Base-by-base conservation (phyloP, 2,113 vertebrate species). In the Sinocyclocheilus rhinocerous region DNA sequence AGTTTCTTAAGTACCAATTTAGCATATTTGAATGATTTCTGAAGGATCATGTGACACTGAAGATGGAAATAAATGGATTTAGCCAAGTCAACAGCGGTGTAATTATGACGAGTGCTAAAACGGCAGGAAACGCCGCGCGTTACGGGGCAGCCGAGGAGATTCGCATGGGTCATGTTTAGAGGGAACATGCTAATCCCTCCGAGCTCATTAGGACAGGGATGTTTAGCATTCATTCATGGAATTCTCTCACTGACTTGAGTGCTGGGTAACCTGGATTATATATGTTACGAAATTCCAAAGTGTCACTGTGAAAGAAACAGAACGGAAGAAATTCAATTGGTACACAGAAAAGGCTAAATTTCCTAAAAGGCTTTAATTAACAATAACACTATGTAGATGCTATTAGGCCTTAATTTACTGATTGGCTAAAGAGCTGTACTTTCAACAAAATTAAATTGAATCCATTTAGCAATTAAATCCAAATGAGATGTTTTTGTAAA, bases 221-320 rank as follows among this genome's bases (percentile, higher is more conserved):
- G 67, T 33, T 88, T 36, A 70, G 50, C 29, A 22, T 63, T 85
- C 78, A 85, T 88, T 88, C 73, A 86, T 82, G 76, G 65, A 75
- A 83, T 73, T 63, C 29, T 50, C 59, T 42, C 59, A n/a, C 20
- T 81, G n/a, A 57, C 20, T 82, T 45, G 29, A 9, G 24, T 39
- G 24, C 69, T 67, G 70, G 59, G 22, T 55, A 85, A 67, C 72
- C 55, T 52, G 39, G 63, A 84, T 85, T 83, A 85, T 20, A 4
- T 1, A 10, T 42, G 42, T 81, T 59, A 76, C 9, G 15, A 81
- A 67, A 87, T 72, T 7, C 11, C 4, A 55, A 55, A 36, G 26
- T 18, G 26, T 20, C 5, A 45, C 72, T 59, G 45, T 18, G 15
- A 15, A 69, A 33, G 55, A 67, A 72, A 26, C 4, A 8, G 39